phyloP scores from a whole-genome alignment of 1,140 invertebrate species.

The Drosophila obscura region DNA sequence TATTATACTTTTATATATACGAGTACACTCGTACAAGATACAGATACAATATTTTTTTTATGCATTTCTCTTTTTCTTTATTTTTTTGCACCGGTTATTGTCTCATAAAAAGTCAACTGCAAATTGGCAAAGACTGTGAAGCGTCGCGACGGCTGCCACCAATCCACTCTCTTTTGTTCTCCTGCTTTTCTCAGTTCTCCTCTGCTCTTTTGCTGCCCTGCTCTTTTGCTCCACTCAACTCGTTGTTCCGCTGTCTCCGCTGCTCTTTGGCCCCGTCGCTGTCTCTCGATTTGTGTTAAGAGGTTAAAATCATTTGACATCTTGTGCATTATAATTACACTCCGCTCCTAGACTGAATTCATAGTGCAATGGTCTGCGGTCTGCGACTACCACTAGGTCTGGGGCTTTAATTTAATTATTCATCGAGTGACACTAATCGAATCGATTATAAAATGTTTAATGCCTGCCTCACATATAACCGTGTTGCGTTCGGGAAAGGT shows the following conservation, averaged over 20 bases:
- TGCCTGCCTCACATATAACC: constrained; percentile 9
- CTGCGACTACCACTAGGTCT: constrained; percentile 20
- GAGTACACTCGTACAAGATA: not conserved
- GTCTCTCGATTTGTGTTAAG: constrained; percentile 53
- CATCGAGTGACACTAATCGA: constrained; percentile 42
- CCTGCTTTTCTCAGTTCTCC: not conserved
- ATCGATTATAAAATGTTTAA: constrained; percentile 45
- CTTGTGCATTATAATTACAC: constrained; percentile 65
- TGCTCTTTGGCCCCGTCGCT: constrained; percentile 11
- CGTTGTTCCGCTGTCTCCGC: constrained; percentile 17
- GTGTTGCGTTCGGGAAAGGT: constrained; percentile 26
- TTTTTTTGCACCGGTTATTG: constrained; percentile 5
- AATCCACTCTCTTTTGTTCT: constrained; percentile 14
- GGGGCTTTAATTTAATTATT: constrained; percentile 62
- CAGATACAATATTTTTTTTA: constrained; percentile 25
- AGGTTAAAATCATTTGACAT: constrained; percentile 75
- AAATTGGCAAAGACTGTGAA: constrained; percentile 36
- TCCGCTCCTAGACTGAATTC: constrained; percentile 39
- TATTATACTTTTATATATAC: constrained; percentile 17
- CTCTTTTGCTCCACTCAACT: not conserved
- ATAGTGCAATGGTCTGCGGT: constrained; percentile 12
- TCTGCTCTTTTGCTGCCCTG: constrained; percentile 7
- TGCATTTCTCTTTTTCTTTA: constrained; percentile 37
- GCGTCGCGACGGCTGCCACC: constrained; percentile 6
- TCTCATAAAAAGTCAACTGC: constrained; percentile 55